These are phyloP conservation scores for Serranus cabrilla DNA, from an alignment of 2,797 vertebrate species.

Conservation along the genomic window DNA sequence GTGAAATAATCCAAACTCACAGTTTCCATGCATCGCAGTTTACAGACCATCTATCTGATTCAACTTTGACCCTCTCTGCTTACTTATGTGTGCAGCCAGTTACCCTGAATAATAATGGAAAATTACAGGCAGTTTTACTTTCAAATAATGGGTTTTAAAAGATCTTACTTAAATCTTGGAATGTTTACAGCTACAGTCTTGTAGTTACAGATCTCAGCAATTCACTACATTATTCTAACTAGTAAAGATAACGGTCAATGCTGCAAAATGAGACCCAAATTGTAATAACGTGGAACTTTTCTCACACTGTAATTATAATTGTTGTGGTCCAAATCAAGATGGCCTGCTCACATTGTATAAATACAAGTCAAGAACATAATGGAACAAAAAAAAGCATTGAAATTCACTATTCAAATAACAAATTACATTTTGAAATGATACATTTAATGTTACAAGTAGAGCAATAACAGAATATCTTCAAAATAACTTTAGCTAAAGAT, in stretches of 20 bases:
- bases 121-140: not conserved
- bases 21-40: no score
- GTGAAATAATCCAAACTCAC: not conserved
- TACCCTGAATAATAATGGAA: not conserved
- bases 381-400: not conserved
- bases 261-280: not conserved
- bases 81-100: not conserved
- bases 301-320: not conserved
- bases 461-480: not conserved
- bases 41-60: not conserved
- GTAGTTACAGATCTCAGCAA: not conserved
- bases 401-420: no score
- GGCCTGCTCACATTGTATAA: not conserved
- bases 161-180: not conserved
- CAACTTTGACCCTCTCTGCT: not conserved
- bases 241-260: not conserved
- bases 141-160: not conserved
- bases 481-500: slow-evolving; percentile 2
- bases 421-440: not conserved
- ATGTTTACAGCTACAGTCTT: not conserved
- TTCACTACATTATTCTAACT: not conserved
- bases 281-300: not conserved
- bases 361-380: not conserved
- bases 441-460: not conserved
- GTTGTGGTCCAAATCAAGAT: not conserved